Base-by-base conservation (phyloP, 2,888 invertebrate species). In the Anoplius nigerrimus region DNA sequence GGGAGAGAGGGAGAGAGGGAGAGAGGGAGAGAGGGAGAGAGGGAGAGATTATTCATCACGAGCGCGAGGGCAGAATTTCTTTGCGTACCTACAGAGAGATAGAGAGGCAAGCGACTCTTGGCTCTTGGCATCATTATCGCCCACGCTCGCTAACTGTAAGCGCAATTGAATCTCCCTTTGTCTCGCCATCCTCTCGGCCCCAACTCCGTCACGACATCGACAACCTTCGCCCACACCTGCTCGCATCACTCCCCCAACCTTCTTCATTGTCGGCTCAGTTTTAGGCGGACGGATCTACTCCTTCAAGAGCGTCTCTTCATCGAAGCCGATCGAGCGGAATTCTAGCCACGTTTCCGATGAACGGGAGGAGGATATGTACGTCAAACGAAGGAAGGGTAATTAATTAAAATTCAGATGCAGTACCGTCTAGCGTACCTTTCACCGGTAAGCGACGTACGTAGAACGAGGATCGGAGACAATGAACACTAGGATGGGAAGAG, bases 101-200 rank as follows among this genome's bases (percentile, higher is more conserved):
- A 34, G 34, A 11, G 11, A 34, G 4, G 11, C 6, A 13, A 34
- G 34, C 34, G 34, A 34, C 34, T n/a, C n/a, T n/a, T n/a, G n/a
- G 34, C 69, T 63, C 78, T n/a, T n/a, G 69, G 69, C 66, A 77
- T 84, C 80, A 84, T 86, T 84, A 84, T 81, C 84, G 83, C 86
- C 85, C 80, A 86, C 86, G 80, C 81, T 71, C 62, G 75, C 74
- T 84, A 84, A 85, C 82, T 83, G 82, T 82, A 80, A 76, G 78
- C 74, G 80, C 84, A 83, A 84, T 85, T 82, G 82, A 85, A 82
- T 79, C 74, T 78, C 78, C 79, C 55, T 48, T 78, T 67, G 56
- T 16, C 61, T 66, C 53, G 21, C 48, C 59, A 66, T 62, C 11
- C 24, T 53, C 54, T 65, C 20, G n/a, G 27, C 43, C n/a, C 45